A percentile compares a stretch with the other conserved stretches of the same genome.
Evolutionary conservation across 2,113 vertebrate species (phyloP).

Genomic region (Speoplatyrhinus poulsoni): DNA sequence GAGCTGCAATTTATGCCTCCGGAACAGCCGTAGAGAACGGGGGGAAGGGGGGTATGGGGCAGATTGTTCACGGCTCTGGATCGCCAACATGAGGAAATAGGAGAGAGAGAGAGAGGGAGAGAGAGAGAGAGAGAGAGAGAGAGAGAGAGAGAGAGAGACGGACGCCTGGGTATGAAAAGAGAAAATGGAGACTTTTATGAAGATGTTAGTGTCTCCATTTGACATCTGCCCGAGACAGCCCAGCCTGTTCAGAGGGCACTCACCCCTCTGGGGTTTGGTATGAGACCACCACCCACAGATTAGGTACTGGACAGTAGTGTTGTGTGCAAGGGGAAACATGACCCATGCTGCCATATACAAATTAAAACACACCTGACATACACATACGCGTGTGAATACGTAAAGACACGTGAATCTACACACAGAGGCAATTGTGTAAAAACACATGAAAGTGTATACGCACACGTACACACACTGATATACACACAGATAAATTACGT

Average conservation of each 20-base stretch:
- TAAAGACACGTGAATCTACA: conserved; percentile 27
- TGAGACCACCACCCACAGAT: conserved; percentile 35
- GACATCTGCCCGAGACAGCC: conserved; percentile 61
- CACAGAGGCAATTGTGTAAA: neutral
- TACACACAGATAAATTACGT: conserved; percentile 1
- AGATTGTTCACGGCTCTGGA: conserved; percentile 70
- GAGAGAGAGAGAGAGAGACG: conserved; percentile 27
- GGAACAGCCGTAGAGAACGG: conserved; percentile 53
- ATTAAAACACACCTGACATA: conserved; percentile 4
- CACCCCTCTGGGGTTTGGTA: conserved; percentile 38
- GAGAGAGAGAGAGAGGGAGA: conserved; percentile 23
- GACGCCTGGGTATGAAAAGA: conserved; percentile 21
- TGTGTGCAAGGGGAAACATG: conserved; percentile 43
- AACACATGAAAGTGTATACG: conserved; percentile 11
- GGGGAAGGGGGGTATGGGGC: conserved; percentile 55
- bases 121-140: conserved; percentile 27
- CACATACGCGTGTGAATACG: neutral
- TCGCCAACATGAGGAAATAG: conserved; percentile 47
- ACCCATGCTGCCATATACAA: conserved; percentile 11
- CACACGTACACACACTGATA: conserved; percentile 17
- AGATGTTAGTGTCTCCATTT: conserved; percentile 67
- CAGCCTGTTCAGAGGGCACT: conserved; percentile 46
- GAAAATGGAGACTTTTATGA: conserved; percentile 56
- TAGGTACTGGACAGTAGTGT: conserved; percentile 17
- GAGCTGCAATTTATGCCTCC: conserved; percentile 70